These are phyloP conservation scores for Loripinus fragilis DNA, from an alignment of 2,888 invertebrate species.

Conservation along the genomic window DNA sequence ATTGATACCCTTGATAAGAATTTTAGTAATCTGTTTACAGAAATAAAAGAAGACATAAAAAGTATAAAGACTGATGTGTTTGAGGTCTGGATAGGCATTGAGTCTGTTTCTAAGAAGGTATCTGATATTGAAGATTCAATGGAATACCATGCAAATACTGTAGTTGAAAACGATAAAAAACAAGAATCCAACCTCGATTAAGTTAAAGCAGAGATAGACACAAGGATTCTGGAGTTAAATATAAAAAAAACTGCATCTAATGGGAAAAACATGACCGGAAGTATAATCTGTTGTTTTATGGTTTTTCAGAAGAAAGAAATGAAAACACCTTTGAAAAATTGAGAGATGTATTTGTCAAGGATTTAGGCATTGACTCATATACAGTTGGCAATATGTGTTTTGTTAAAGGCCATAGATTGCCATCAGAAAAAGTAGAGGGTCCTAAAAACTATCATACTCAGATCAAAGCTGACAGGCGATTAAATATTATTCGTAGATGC, in stretches of 20 bases:
- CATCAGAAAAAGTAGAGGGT: not conserved
- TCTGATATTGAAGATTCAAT: not conserved
- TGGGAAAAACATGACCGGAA: not conserved
- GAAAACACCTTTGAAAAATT: not conserved
- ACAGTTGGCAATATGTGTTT: conserved; percentile 1
- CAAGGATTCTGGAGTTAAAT: not conserved
- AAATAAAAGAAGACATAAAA: not conserved
- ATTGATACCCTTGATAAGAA: not conserved
- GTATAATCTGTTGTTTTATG: conserved; percentile 3
- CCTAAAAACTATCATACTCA: conserved; percentile 4
- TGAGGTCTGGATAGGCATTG: not conserved
- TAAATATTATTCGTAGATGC: no score
- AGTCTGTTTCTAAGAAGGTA: not conserved
- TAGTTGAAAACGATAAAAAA: not conserved
- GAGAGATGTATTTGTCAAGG: conserved; percentile 1
- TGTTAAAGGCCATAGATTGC: not conserved
- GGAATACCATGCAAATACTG: not conserved
- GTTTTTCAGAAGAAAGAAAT: not conserved
- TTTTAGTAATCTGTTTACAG: not conserved
- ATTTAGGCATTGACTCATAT: not conserved
- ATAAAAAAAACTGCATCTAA: not conserved
- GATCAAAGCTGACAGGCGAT: no score
- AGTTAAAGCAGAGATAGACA: not conserved
- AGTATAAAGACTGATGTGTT: not conserved
- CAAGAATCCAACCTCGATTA: not conserved